phyloP scores from a whole-genome alignment of 2,888 invertebrate species.

The Amorpha juglandis region DNA sequence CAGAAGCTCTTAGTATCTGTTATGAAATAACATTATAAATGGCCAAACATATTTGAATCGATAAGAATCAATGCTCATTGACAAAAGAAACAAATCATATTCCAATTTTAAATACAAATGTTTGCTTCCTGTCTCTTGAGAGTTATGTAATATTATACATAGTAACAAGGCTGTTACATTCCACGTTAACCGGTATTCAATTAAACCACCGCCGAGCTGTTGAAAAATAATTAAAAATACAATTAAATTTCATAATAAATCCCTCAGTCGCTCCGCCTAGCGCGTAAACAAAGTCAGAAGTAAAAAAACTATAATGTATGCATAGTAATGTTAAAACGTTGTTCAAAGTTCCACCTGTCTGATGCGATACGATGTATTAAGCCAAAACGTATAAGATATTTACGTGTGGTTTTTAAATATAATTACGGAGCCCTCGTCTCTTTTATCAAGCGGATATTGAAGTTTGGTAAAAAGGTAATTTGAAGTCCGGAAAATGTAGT shows the following conservation, averaged over 20 bases:
- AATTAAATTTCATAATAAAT: constrained; percentile 80
- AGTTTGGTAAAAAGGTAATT: too few relatives aligned
- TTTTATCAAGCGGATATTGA: too few relatives aligned
- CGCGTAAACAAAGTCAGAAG: constrained; percentile 61
- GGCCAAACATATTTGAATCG: not conserved
- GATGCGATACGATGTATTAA: constrained; percentile 3
- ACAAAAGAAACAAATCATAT: constrained; percentile 8
- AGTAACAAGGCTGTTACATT: constrained; percentile 64
- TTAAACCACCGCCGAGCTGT: constrained; percentile 72
- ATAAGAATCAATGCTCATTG: constrained; percentile 8
- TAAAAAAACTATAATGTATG: constrained; percentile 40
- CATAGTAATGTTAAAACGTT: constrained; percentile 22
- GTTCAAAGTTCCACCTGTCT: not conserved
- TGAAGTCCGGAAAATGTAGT: too few relatives aligned
- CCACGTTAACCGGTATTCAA: constrained; percentile 67
- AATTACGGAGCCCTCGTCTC: not conserved
- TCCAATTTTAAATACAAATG: constrained; percentile 17
- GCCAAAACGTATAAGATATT: not conserved
- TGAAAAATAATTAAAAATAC: constrained; percentile 81
- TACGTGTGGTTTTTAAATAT: not conserved
- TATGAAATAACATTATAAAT: not conserved
- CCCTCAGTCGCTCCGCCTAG: constrained; percentile 72
- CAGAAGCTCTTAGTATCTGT: not conserved
- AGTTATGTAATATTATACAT: constrained; percentile 38
- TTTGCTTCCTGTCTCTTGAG: constrained; percentile 14